phyloP scores from a whole-genome alignment of 2,113 vertebrate genomes.

The Campylorhamphus procurvoides region DNA sequence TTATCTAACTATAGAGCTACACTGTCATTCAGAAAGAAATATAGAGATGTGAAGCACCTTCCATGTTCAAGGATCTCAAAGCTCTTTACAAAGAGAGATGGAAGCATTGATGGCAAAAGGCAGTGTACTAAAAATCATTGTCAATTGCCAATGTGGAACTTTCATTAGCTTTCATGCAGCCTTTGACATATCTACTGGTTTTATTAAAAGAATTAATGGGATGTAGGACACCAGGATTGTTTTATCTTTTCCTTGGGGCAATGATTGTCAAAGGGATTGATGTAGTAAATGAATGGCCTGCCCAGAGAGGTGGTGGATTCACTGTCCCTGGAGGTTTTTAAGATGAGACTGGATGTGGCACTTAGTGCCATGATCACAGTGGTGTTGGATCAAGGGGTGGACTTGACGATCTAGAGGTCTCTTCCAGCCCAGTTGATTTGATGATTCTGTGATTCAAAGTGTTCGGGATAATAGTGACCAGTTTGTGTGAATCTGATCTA shows the following conservation, averaged over 20 bases:
- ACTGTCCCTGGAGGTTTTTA: too few relatives aligned
- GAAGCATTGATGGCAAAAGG: not conserved
- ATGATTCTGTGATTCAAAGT: not conserved
- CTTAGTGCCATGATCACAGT: too few relatives aligned
- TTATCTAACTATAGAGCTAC: not conserved
- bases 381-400: too few relatives aligned
- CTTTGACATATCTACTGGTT: not conserved
- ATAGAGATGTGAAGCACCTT: not conserved
- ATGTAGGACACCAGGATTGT: not conserved
- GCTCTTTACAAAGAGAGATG: not conserved
- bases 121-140: not conserved
- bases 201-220: not conserved
- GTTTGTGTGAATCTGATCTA: not conserved
- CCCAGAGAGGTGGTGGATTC: too few relatives aligned
- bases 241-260: not conserved
- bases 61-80: not conserved
- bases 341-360: too few relatives aligned
- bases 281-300: not conserved
- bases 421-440: too few relatives aligned
- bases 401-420: too few relatives aligned
- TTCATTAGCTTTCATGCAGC: not conserved
- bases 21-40: not conserved
- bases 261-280: not conserved
- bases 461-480: not conserved
- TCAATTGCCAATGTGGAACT: not conserved